Base-by-base conservation (phyloP, 2,113 vertebrate genomes). In the Oceanites oceanicus region DNA sequence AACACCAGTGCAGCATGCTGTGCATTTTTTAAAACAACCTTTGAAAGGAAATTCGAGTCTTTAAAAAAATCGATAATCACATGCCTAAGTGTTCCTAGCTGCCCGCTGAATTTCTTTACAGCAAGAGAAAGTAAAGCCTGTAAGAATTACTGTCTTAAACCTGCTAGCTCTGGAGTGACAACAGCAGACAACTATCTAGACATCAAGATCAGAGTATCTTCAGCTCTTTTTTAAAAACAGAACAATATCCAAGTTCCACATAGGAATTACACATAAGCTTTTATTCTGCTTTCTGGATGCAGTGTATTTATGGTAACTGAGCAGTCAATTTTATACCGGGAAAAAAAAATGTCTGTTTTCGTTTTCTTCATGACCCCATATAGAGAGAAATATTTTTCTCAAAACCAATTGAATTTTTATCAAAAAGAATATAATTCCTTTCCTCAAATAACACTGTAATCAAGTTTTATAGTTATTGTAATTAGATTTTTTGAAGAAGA, bases 401-500 rank as follows among this genome's bases (percentile, higher is more conserved):
- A 22, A 68, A 73, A 20, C 21, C 36, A 34, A 15, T 0, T 5
- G 34, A 21, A 12, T 36, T 25, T 45, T 19, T n/a, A 47, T 92
- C 74, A 86, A 86, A 38, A 82, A 12, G 77, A 82, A 63, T 26
- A 21, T 30, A 30, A 68, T 16, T n/a, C 59, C 58, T 44, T 62
- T 55, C 86, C 92, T 52, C 94, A 75, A 44, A 70, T 40, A 80
- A 96, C 25, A 76, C 94, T 44, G 94, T 55, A 95, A 94, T 86
- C 94, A 59, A n/a, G 36, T 74, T 92, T 96, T 63, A 21, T 0
- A 42, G 82, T 27, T 53, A 44, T 21, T 26, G 42, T 58, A 89
- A 85, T 68, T 72, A 73, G 22, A 15, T n/a, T 70, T 96, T 96
- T 94, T 68, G 84, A 92, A 78, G 96, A 88, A 65, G 82, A 87